Evolutionary conservation across 2,888 invertebrate genomes (phyloP), one percentile per base, ranked within the genome.

Genomic region (Podotricha telesiphe): DNA sequence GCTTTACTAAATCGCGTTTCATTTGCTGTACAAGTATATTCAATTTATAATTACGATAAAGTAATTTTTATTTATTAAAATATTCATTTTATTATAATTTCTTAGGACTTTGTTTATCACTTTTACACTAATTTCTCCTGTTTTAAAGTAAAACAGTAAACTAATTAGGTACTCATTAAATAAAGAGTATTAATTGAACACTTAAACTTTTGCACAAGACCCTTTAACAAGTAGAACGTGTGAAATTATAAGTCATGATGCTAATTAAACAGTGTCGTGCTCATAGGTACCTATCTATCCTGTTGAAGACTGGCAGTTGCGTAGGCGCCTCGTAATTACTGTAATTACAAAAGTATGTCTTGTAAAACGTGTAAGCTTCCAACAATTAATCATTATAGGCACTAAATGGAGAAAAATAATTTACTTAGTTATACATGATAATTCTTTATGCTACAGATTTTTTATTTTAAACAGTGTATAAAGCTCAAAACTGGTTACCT

Each of bases 181-280:
- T 53, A 22, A 53, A 66, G 37, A 37, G 4, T 42, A 19, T 19
- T 62, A 45, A 34, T 53, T n/a, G 19, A 55, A 50, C n/a, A 22
- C 1, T 59, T 59, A 37, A 58, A 34, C 19, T 58, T n/a, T 47
- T 55, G 20, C 50, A 61, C 19, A 55, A 20, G 28, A 37, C 53
- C 22, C 53, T 56, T 66, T 50, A 65, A 65, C 47, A 69, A 62
- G 61, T 65, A 61, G 53, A 69, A 66, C 65, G 69, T 69, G 65
- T 61, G 61, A 65, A 69, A 45, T 65, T 66, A 66, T 68, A 70
- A 68, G 37, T 65, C 69, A 72, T 65, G 67, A 55, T 48, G 63
- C 48, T 65, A 67, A 72, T 70, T 70, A 70, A 68, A 56, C 56
- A 55, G 61, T 65, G 45, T 67, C 61, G 51, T 37, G 55, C 20